A percentile compares a stretch with the other conserved stretches of the same genome.
Evolutionary conservation across 1,140 invertebrate species (phyloP).

Genomic region (Glossosoma conforme): DNA sequence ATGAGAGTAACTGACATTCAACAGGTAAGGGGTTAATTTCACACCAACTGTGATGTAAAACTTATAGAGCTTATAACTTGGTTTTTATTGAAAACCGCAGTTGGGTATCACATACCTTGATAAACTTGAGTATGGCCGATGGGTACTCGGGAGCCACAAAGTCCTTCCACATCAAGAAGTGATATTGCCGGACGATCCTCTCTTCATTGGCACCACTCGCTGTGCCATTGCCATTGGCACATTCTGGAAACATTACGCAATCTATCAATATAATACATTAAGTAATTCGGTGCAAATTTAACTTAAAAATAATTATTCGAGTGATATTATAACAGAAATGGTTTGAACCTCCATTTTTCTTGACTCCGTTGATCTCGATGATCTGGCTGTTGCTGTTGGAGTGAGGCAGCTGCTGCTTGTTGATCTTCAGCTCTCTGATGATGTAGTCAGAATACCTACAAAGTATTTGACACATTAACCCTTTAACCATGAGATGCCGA

Average conservation of each 20-base stretch:
- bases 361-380: conserved; percentile 45
- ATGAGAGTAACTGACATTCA: too few relatives aligned
- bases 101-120: conserved; percentile 51
- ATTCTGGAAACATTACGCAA: conserved; percentile 4
- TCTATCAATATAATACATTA: not conserved
- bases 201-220: conserved; percentile 26
- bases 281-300: not conserved
- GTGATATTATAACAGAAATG: conserved; percentile 1
- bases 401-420: conserved; percentile 39
- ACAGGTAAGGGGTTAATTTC: too few relatives aligned
- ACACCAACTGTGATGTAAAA: too few relatives aligned
- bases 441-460: conserved; percentile 71
- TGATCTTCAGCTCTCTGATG: conserved; percentile 69
- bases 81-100: too few relatives aligned
- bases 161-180: conserved; percentile 93
- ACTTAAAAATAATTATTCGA: too few relatives aligned
- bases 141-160: conserved; percentile 91
- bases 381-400: conserved; percentile 45
- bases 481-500: too few relatives aligned
- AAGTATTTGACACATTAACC: conserved; percentile 8
- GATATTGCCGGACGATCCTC: conserved; percentile 66
- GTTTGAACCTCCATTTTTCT: conserved; percentile 41
- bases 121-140: conserved; percentile 83
- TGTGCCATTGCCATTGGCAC: conserved; percentile 19
- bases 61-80: too few relatives aligned